Percentiles rank a stretch among this genome's conserved stretches.
These are phyloP conservation scores for Schizothorax lantsangensis DNA, from an alignment of 2,797 vertebrate genomes.

Conservation along the genomic window DNA sequence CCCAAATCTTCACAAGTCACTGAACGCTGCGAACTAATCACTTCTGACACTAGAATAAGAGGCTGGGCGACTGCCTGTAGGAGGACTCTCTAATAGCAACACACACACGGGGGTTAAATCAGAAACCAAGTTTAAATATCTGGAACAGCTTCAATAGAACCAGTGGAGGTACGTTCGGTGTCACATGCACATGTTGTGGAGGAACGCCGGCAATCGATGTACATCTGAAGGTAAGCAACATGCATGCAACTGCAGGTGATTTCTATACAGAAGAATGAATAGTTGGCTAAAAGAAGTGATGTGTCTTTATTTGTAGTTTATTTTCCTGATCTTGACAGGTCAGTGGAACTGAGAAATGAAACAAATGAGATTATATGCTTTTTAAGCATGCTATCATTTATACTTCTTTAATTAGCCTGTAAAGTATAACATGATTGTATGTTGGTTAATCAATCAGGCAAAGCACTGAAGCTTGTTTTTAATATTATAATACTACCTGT, in stretches of 20 bases:
- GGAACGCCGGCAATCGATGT: background rate
- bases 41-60: constrained; percentile 74
- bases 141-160: constrained; percentile 24
- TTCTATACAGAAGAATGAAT: background rate
- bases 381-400: constrained; percentile 4
- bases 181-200: background rate
- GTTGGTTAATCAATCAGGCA: background rate
- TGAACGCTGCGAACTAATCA: constrained; percentile 72
- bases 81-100: constrained; percentile 59
- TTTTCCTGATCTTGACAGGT: background rate
- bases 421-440: background rate
- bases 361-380: background rate
- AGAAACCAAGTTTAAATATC: constrained; percentile 41
- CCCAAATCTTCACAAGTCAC: constrained; percentile 71
- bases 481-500: background rate
- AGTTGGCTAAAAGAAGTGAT: background rate
- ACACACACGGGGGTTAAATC: constrained; percentile 68
- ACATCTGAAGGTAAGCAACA: constrained; percentile 28
- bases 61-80: constrained; percentile 65
- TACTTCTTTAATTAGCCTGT: background rate
- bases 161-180: background rate
- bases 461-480: background rate
- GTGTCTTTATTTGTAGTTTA: background rate
- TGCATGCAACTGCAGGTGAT: background rate
- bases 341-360: background rate